These are phyloP conservation scores for Columba janthina DNA, from an alignment of 2,113 vertebrate species.

Conservation along the genomic window DNA sequence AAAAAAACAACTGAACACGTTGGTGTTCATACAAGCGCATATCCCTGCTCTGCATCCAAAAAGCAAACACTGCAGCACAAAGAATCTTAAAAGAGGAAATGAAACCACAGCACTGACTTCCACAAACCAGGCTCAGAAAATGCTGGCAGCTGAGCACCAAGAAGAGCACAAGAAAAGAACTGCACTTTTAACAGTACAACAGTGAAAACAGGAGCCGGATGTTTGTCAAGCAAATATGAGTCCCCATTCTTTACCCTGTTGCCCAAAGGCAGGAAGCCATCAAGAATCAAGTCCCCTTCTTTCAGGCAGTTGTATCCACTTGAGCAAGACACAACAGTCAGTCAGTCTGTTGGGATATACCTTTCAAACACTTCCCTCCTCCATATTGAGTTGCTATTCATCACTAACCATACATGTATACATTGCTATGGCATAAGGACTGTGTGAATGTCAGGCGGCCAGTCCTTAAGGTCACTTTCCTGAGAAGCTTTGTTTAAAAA, in stretches of 20 bases:
- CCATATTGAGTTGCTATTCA: neutral
- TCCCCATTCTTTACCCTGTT: neutral
- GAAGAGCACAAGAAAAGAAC: neutral
- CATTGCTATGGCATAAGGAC: neutral
- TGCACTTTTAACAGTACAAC: neutral
- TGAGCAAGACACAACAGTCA: neutral
- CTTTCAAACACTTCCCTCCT: neutral
- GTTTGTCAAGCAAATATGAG: neutral
- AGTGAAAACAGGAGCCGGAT: neutral
- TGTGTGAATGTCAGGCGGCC: neutral
- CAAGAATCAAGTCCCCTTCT: neutral
- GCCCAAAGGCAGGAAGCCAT: neutral
- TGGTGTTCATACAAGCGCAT: neutral
- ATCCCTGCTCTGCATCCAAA: neutral
- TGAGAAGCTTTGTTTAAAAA: neutral
- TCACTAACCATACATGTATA: neutral
- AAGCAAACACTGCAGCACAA: constrained; percentile 9
- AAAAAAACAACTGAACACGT: neutral
- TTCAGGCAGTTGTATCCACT: neutral
- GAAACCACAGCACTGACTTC: neutral
- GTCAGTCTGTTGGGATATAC: neutral
- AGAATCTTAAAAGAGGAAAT: neutral
- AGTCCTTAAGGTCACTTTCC: neutral
- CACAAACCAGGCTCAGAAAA: neutral
- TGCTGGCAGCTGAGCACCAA: neutral